Evolutionary conservation across 2,888 invertebrate genomes (phyloP), one percentile per base, ranked within the genome.

Genomic region (Pantelozetes paolii): DNA sequence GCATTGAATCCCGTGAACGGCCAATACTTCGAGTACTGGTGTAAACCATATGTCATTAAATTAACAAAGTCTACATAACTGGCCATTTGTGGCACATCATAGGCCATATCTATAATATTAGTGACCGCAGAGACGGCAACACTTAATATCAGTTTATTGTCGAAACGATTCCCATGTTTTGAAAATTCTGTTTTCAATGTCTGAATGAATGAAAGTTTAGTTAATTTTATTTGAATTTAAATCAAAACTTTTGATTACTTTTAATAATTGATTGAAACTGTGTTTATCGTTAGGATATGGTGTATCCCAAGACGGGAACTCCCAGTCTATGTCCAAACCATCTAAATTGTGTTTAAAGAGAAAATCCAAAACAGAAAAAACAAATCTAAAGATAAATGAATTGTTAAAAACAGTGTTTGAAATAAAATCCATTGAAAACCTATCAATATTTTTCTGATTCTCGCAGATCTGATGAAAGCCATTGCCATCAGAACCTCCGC

Each of bases 31-130:
- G 94, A 1, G 89, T 88, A 76, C 86, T 86, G 86, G 82, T 94
- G 93, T 80, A 88, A 94, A 81, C 95, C 94, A 81, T 95, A 95
- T 0, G 90, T 87, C 94, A 95, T 94, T 20, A 95, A 80, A 82
- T 92, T 93, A 0, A 92, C 87, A 83, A 87, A 92, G 82, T 94
- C 94, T 0, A 89, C 88, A 81, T 89, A 92, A 85, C 88, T 83
- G 78, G 91, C 90, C 75, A 94, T 85, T 81, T 89, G 87, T 23
- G 86, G 84, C 15, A 94, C 86, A 81, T 92, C 89, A 82, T 94
- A 95, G 0, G 91, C 87, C 74, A 86, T 85, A 79, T 89, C 87
- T 0, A 90, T 86, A 74, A 94, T 89, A 0, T 87, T 86, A 79
- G 88, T 86, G 0, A 90, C 89, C 15, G 93, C 91, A 0, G 90